Base-by-base conservation (phyloP, 2,113 vertebrate genomes). In the Rhinopithecus roxellana region DNA sequence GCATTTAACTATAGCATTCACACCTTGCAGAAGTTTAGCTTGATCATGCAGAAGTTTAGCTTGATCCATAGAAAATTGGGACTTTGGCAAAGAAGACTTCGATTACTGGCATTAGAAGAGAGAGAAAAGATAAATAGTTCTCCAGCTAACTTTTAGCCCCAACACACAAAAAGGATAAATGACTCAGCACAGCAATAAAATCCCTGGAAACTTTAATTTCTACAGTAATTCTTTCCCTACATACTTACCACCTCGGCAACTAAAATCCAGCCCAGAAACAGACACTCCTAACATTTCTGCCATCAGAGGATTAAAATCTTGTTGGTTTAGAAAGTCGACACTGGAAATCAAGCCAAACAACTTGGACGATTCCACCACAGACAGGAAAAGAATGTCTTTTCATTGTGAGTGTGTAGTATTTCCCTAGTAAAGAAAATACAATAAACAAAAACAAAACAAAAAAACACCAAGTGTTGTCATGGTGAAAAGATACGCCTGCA, bases 201-300 rank as follows among this genome's bases (percentile, higher is more conserved):
- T 40, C 88, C 64, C 45, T 27, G 83, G 85, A 80, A 92, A 93
- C 18, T 59, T 89, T 93, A n/a, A 86, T 83, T 97, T 89, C 69
- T 55, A 16, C 17, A 74, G 43, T 59, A 84, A 91, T 86, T 75
- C 10, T 35, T 89, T 70, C 11, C 45, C 32, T 67, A 32, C 1
- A 12, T 10, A 80, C 16, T 93, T 61, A 55, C 50, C n/a, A 55
- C 6, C 30, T 32, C 38, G 17, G 50, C 59, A 92, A 59, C 23
- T 79, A 70, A 89, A 81, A 81, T 61, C 89, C 55, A 86, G n/a
- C 11, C 74, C 64, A 55, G 64, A 93, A 77, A 61, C 14, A 86
- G 74, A 50, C 14, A 77, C 8, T 32, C 16, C n/a, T 94, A 59
- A 74, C 9, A 35, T 20, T 20, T 22, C 30, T 4, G 32, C 67